Percentiles rank a stretch among this genome's conserved stretches.
Evolutionary conservation across 1,140 invertebrate genomes (phyloP).

Genomic region (Megalonaias nervosa): DNA sequence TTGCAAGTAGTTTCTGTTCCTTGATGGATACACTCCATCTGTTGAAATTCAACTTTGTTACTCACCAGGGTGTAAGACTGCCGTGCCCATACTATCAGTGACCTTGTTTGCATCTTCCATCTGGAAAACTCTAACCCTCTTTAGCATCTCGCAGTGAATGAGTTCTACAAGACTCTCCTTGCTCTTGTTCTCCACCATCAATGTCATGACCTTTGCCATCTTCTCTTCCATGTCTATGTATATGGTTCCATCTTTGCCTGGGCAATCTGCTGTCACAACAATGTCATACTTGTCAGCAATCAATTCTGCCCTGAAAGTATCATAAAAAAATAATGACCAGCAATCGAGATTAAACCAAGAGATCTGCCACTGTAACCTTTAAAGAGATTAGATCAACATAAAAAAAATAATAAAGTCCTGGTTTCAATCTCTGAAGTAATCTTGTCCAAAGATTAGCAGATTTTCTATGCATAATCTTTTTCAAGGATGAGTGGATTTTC

Average conservation of each 20-base stretch:
- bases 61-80: constrained; percentile 35
- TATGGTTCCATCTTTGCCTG: constrained; percentile 20
- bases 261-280: constrained; percentile 18
- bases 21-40: background rate
- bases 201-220: constrained; percentile 18
- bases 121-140: constrained; percentile 46
- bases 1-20: background rate
- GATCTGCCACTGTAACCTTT: background rate
- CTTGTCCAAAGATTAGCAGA: too few relatives aligned
- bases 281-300: constrained; percentile 37
- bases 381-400: background rate
- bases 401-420: too few relatives aligned
- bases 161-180: constrained; percentile 12
- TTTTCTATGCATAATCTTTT: too few relatives aligned
- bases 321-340: background rate
- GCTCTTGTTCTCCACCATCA: background rate
- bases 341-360: background rate
- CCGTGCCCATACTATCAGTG: constrained; percentile 36
- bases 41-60: background rate
- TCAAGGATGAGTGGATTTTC: too few relatives aligned
- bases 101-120: constrained; percentile 41
- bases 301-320: constrained; percentile 36
- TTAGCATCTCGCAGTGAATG: constrained; percentile 48
- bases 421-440: too few relatives aligned
- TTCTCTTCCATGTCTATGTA: constrained; percentile 37